Percentiles rank a stretch among this genome's conserved stretches.
Evolutionary conservation across 2,888 invertebrate genomes (phyloP).

Genomic region (Zhengitettix transpicula): DNA sequence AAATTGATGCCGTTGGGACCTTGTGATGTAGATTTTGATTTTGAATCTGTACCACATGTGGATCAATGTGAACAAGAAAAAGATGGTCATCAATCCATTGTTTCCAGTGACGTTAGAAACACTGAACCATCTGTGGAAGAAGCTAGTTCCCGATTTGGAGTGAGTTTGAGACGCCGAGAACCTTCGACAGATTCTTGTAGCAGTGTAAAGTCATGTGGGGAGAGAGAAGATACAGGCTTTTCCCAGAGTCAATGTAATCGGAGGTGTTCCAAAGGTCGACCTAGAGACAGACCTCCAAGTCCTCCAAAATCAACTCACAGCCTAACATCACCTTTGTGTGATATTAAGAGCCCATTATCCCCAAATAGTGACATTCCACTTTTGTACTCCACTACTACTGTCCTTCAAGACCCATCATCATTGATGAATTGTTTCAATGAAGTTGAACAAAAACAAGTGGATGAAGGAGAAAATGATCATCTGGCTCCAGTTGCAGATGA

Average conservation of each 20-base stretch:
- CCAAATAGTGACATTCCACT: constrained; percentile 24
- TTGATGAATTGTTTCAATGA: constrained; percentile 9
- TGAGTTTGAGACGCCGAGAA: constrained; percentile 45
- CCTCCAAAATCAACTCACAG: constrained; percentile 15
- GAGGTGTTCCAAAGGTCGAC: constrained; percentile 23
- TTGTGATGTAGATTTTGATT: constrained; percentile 1
- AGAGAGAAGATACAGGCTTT: constrained; percentile 15
- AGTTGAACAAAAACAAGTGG: constrained; percentile 7
- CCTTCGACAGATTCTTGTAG: constrained; percentile 40
- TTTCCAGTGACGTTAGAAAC: constrained; percentile 8
- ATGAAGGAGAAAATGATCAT: background rate
- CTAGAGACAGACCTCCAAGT: constrained; percentile 25
- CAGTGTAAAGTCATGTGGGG: constrained; percentile 33
- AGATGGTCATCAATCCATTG: constrained; percentile 3
- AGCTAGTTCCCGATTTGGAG: constrained; percentile 53
- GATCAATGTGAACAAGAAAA: constrained; percentile 13
- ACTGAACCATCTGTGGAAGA: constrained; percentile 52
- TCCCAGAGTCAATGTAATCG: constrained; percentile 22
- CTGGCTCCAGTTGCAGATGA: background rate
- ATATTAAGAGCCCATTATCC: constrained; percentile 19
- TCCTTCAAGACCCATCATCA: constrained; percentile 26
- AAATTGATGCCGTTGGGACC: background rate
- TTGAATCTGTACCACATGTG: constrained; percentile 8
- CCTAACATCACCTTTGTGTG: constrained; percentile 9
- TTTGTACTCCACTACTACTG: constrained; percentile 4